These are phyloP conservation scores for Oreamnos americanus DNA, from an alignment of 2,113 vertebrate species.

Conservation along the genomic window DNA sequence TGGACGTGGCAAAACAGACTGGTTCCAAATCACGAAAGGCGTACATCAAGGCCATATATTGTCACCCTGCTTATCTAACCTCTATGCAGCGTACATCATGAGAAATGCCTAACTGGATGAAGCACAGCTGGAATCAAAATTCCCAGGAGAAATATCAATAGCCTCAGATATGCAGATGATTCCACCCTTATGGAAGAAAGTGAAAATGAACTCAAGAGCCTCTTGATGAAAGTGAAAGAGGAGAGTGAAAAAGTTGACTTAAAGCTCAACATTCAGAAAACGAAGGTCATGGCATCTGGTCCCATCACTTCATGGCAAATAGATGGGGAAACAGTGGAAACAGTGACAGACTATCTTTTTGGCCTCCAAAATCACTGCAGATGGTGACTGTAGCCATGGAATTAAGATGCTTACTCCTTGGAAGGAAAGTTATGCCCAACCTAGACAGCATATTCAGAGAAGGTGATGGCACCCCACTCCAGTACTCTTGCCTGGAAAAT, in stretches of 20 bases:
- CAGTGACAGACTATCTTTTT: neutral
- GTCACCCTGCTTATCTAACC: neutral
- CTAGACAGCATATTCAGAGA: neutral
- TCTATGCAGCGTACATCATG: neutral
- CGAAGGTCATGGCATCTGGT: neutral
- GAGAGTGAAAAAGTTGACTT: neutral
- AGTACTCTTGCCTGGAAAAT: no score
- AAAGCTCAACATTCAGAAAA: neutral
- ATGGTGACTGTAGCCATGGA: neutral
- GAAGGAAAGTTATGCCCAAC: neutral
- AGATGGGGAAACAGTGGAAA: neutral
- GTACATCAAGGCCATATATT: neutral
- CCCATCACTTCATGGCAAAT: neutral
- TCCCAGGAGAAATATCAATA: neutral
- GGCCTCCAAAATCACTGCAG: neutral
- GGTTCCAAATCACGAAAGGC: neutral
- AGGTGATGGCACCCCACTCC: no score
- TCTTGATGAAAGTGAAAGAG: neutral
- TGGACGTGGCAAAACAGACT: neutral
- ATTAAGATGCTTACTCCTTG: neutral
- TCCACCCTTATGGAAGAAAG: neutral
- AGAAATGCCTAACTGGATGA: neutral
- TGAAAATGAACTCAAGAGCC: neutral
- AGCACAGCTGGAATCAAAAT: neutral
- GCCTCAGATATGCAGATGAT: neutral